Evolutionary conservation across 2,888 invertebrate genomes (phyloP).

Genomic region (Caenorhabditis angaria): DNA sequence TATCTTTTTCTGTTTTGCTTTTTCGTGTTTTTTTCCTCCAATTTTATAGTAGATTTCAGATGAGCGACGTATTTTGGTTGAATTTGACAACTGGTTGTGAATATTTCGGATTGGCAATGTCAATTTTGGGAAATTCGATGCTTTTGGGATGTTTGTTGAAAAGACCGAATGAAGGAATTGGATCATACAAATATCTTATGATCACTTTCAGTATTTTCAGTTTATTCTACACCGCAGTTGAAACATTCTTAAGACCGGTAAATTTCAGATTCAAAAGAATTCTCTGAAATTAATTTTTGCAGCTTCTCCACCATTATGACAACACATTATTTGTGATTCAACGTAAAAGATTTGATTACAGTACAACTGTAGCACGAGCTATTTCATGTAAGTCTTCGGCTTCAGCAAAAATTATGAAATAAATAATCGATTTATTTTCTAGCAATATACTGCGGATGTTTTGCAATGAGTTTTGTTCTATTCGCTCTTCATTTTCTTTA

Average conservation of each 20-base stretch:
- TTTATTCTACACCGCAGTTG: constrained; percentile 28
- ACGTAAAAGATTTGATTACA: constrained; percentile 27
- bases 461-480: constrained; percentile 30
- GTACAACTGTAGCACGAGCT: constrained; percentile 9
- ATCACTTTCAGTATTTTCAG: constrained; percentile 29
- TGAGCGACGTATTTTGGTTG: too few relatives aligned
- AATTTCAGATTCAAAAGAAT: background rate
- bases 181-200: constrained; percentile 29
- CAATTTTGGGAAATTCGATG: constrained; percentile 17
- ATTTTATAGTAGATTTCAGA: too few relatives aligned
- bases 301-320: constrained; percentile 34
- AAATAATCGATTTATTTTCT: too few relatives aligned
- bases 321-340: constrained; percentile 35
- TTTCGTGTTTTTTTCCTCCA: too few relatives aligned
- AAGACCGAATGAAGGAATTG: constrained; percentile 13
- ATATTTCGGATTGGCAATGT: constrained; percentile 20
- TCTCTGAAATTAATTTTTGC: background rate
- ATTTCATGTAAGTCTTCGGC: too few relatives aligned
- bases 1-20: too few relatives aligned
- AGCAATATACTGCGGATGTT: constrained; percentile 34
- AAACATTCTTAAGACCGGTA: constrained; percentile 30
- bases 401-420: too few relatives aligned
- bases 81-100: constrained; percentile 17
- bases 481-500: constrained; percentile 35
- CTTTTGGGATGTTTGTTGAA: constrained; percentile 1